Evolutionary conservation across 2,113 vertebrate species (phyloP).

Genomic region (Cardinalis cardinalis): DNA sequence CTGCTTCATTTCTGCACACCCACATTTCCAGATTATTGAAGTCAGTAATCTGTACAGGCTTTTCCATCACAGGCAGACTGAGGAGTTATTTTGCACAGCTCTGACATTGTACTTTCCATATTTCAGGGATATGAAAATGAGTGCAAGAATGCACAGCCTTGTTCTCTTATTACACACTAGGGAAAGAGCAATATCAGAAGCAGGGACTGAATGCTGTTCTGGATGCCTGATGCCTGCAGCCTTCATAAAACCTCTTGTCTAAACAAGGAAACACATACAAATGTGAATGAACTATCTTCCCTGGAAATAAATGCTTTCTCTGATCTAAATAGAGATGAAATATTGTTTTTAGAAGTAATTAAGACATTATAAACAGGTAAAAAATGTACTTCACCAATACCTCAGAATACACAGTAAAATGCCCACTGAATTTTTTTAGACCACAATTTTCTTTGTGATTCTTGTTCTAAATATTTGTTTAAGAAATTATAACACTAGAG

Average conservation of each 20-base stretch:
- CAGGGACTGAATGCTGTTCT: background rate
- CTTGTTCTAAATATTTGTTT: background rate
- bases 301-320: background rate
- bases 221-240: background rate
- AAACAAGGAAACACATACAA: background rate
- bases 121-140: background rate
- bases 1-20: background rate
- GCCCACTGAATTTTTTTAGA: background rate
- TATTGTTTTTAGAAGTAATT: background rate
- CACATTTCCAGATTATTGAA: background rate
- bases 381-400: background rate
- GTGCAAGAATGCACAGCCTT: background rate
- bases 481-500: background rate
- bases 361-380: background rate
- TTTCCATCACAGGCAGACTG: background rate
- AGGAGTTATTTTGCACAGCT: background rate
- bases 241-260: background rate
- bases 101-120: background rate
- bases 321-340: background rate
- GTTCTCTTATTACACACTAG: background rate
- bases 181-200: background rate
- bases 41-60: background rate
- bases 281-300: background rate
- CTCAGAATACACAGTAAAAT: background rate
- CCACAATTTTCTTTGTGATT: background rate